Evolutionary conservation across 1,140 invertebrate genomes (phyloP), one percentile per base, ranked within the genome.

Genomic region (Hydropsyche tenuis): DNA sequence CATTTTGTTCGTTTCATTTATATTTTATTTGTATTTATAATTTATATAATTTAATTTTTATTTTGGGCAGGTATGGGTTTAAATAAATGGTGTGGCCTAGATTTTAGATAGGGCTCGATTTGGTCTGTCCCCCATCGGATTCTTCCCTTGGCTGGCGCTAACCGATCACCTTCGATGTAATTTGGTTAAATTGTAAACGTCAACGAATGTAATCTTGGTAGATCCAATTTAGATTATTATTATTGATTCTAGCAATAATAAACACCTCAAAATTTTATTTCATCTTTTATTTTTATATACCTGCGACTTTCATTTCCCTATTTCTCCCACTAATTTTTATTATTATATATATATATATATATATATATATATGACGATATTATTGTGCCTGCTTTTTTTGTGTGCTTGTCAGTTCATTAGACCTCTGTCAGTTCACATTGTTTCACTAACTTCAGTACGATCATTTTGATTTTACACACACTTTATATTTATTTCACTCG

Each of bases 181-280:
- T 77, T 77, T 77, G 75, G 73, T 77, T 75, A 77, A 77, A 78
- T 78, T 78, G 76, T 83, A 78, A 79, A 83, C 83, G 83, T 85
- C 85, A 86, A 86, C 85, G 85, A 86, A 86, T 85, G 83, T 86
- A 85, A 85, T 86, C 85, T 83, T 84, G 84, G 79, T 83, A 85
- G 84, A 84, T 81, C 78, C 81, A 85, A 84, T 85, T 82, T 84
- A 81, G 84, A 82, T 82, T 84, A 85, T 84, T 84, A 85, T 84
- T 84, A 79, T 85, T 83, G 81, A 85, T 81, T 82, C 84, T 86
- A 86, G 85, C 84, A 85, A 85, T 85, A 85, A 86, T 85, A 83
- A 82, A 82, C 82, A 81, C 76, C 76, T 77, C 82, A 84, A 83
- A 83, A 79, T 85, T 80, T 85, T 85, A 45, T 82, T 80, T 82